phyloP scores from a whole-genome alignment of 2,113 vertebrate genomes.

The Shinisaurus crocodilurus region DNA sequence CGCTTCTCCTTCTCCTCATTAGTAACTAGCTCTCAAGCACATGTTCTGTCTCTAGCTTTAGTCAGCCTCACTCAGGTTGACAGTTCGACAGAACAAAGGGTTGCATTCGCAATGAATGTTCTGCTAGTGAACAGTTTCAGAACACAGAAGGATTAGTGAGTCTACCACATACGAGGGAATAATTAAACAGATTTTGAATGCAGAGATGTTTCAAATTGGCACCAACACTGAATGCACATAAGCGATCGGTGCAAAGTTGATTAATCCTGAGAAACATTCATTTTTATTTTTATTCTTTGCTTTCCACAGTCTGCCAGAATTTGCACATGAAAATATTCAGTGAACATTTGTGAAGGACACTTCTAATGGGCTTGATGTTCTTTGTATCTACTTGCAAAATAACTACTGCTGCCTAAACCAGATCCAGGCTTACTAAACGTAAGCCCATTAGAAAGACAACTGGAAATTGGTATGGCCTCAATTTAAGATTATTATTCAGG shows the following conservation, averaged over 20 bases:
- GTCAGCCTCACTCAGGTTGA: not conserved
- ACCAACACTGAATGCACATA: not conserved
- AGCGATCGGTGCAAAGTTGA: not conserved
- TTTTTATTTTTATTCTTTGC: not conserved
- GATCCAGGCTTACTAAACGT: not conserved
- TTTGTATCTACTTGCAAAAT: not conserved
- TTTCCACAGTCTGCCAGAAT: not conserved
- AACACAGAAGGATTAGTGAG: not conserved
- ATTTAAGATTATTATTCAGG: not conserved
- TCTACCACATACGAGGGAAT: not conserved
- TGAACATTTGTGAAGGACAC: not conserved
- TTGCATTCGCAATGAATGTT: not conserved
- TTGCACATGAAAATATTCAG: not conserved
- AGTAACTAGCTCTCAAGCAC: slow-evolving; percentile 15
- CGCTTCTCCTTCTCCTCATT: not conserved
- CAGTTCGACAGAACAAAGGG: not conserved
- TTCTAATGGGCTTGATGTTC: not conserved
- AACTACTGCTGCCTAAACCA: not conserved
- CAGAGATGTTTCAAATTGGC: slow-evolving; percentile 10
- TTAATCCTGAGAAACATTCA: not conserved
- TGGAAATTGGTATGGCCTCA: not conserved
- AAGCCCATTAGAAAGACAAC: not conserved
- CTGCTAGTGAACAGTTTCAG: slow-evolving; percentile 1
- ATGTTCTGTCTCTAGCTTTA: not conserved
- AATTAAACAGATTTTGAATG: slow-evolving; percentile 23